Evolutionary conservation across 2,113 vertebrate species (phyloP), one percentile per base, ranked within the genome.

Genomic region (Pongo abelii): DNA sequence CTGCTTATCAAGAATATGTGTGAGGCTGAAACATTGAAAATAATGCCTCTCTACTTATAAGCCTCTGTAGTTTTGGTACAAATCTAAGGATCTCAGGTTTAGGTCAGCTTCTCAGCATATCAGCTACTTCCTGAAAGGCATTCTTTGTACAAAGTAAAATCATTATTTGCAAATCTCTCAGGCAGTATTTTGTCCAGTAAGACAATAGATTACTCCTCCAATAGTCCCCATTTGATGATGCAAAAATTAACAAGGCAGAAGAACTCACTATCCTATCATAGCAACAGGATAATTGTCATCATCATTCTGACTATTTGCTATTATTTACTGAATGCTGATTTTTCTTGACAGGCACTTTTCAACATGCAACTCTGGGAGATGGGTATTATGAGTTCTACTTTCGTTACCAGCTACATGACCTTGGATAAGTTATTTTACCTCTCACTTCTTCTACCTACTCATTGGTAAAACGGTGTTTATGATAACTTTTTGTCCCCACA

Each of bases 1-100:
- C 48, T 88, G 84, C 50, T 87, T 84, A 90, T 93, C 57, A 84
- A 77, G 97, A 95, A 91, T 48, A 72, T 2, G 32, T 88, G 35
- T 88, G 59, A 85, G 20, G 52, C 5, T 72, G 79, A 75, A 79
- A 50, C 40, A 75, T 20, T 64, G 22, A 91, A 92, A 85, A 85
- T 48, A 91, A 87, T 38, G 30, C 46, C 40, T 91, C 40, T 89
- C 27, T 84, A 79, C 64, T 80, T 87, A 87, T 4, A 97, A 84
- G 50, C 3, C 74, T 90, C 72, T 88, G 64, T 30, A 69, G 38
- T 70, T 95, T 72, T 4, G 30, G 25, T 64, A 85, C 57, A 87
- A n/a, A 78, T 50, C 25, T 70, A 40, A 77, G 48, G 46, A 16
- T 85, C 20, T 84, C 10, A 75, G 16, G 43, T 32, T 38, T 52